Evolutionary conservation across 2,113 vertebrate genomes (phyloP), one percentile per base, ranked within the genome.

Genomic region (Hippocampus comes): DNA sequence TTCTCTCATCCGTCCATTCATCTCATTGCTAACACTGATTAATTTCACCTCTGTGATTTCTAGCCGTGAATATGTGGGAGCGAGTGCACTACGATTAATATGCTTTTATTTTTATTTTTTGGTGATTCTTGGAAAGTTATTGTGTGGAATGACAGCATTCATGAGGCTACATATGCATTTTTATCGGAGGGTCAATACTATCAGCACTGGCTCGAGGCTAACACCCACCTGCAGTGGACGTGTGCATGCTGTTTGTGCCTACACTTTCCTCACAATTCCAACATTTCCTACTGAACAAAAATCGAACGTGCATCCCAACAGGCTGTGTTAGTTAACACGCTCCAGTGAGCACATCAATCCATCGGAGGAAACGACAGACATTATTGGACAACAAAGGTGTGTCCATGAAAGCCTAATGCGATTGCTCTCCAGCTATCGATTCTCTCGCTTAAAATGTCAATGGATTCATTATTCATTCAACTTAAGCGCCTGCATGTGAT

Each of bases 381-480:
- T 87, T 82, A 87, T 87, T 57, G 84, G 81, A 81, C 85, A 81
- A 76, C 72, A 57, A 38, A 79, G 79, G 87, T 83, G 80, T 84
- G 84, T 84, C 84, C 79, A 77, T 27, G 76, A 79, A 79, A 66
- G 73, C 71, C 78, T 85, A 84, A 84, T 84, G 87, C 27, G 38
- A 78, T 78, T 82, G 78, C 78, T 83, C 86, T 89, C 87, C 88
- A 80, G 81, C 72, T 74, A 91, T 90, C 78, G 88, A 91, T 91
- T 89, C 88, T 42, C 30, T 55, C 63, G 72, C 61, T 49, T 18
- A 88, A 88, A 92, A 92, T 92, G 91, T 88, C 91, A 92, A 86
- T 86, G 83, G 78, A 89, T 89, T 87, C 89, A 92, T 89, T 88
- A 88, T 84, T 89, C 82, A 88, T 84, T 82, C 57, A 1, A 53